Conservation (phyloP, 2,113 vertebrate species). For the Xyliphius kryptos region DNA sequence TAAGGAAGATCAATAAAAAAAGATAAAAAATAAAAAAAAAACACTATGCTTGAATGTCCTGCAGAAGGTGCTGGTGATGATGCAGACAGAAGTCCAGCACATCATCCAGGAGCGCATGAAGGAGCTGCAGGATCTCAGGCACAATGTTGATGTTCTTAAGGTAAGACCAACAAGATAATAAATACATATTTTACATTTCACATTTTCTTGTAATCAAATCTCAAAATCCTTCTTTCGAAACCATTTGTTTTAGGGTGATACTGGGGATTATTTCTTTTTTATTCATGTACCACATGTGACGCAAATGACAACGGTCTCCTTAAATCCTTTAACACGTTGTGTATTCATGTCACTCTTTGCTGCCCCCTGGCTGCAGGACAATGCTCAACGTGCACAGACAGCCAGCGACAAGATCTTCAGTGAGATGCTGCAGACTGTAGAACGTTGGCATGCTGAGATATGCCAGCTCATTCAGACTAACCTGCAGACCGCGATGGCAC, state of each 20-base stretch:
- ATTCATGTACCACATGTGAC: no score
- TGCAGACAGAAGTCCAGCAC: constrained; percentile 64
- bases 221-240: no score
- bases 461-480: constrained; percentile 65
- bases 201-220: no score
- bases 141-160: constrained; percentile 66
- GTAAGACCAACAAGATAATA: constrained; percentile 51
- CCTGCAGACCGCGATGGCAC: constrained; percentile 63
- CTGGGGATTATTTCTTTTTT: no score
- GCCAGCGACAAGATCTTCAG: constrained; percentile 68
- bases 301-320: no score
- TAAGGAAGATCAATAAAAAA: background rate
- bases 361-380: constrained; percentile 46
- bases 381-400: constrained; percentile 57
- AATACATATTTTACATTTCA: no score
- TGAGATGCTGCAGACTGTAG: constrained; percentile 66
- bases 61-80: constrained; percentile 64
- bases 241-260: no score
- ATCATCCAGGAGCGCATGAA: constrained; percentile 68
- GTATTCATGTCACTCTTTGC: background rate
- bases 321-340: background rate
- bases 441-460: constrained; percentile 68
- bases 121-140: constrained; percentile 68
- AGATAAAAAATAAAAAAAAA: no score
- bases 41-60: background rate